These are phyloP conservation scores for Laspeyria flexula DNA, from an alignment of 2,888 invertebrate species.

Conservation along the genomic window DNA sequence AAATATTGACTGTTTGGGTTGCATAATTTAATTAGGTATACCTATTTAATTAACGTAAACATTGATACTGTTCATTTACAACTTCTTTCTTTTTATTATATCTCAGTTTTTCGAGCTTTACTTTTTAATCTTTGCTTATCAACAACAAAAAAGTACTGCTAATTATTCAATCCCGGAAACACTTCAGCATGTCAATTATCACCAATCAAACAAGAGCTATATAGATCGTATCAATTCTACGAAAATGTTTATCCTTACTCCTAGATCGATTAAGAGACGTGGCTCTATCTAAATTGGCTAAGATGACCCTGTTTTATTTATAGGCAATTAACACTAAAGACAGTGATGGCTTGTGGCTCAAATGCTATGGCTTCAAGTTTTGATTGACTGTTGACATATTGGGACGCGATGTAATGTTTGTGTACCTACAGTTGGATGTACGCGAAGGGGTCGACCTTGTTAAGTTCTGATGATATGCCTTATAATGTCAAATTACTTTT, in stretches of 20 bases:
- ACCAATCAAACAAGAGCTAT: slow-evolving; percentile 27
- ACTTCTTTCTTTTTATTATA: too few species aligned
- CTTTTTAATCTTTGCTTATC: background rate
- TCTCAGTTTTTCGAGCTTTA: too few species aligned
- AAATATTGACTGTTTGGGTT: too few species aligned
- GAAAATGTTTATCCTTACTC: slow-evolving; percentile 26
- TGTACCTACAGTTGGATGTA: slow-evolving; percentile 21
- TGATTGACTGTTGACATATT: slow-evolving; percentile 76
- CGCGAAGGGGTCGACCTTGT: slow-evolving; percentile 7
- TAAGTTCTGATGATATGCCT: background rate
- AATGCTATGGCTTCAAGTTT: slow-evolving; percentile 59
- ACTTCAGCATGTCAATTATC: slow-evolving; percentile 14
- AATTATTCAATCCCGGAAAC: slow-evolving; percentile 23
- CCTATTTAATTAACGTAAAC: too few species aligned
- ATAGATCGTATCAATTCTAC: slow-evolving; percentile 15
- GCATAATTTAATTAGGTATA: too few species aligned
- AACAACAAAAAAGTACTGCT: background rate
- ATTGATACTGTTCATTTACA: too few species aligned
- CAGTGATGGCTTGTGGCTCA: slow-evolving; percentile 53
- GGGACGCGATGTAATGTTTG: slow-evolving; percentile 46
- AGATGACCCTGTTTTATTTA: slow-evolving; percentile 61
- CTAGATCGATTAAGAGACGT: slow-evolving; percentile 40
- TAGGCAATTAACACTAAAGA: slow-evolving; percentile 72
- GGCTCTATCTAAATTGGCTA: slow-evolving; percentile 47
- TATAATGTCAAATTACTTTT: too few species aligned